Conservation (phyloP, 2,113 vertebrate genomes). For the Falcunculus frontatus region DNA sequence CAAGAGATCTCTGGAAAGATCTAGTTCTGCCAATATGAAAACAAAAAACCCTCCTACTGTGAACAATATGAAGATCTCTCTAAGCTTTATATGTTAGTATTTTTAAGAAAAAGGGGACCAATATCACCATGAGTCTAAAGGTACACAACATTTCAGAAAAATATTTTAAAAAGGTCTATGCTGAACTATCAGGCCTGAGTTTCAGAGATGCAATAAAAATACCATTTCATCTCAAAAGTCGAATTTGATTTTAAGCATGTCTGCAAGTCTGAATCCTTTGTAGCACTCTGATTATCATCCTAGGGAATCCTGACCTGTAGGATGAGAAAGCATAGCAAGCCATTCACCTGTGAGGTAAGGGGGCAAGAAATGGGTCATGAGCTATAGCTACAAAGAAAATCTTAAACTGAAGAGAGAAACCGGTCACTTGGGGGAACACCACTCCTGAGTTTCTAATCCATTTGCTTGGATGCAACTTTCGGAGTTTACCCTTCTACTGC, state of each 20-base stretch:
- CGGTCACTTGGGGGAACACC: background rate
- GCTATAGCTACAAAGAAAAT: background rate
- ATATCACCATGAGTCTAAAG: background rate
- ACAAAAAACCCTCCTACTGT: background rate
- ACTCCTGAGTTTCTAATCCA: background rate
- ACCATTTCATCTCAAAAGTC: background rate
- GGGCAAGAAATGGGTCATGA: background rate
- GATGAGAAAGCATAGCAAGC: background rate
- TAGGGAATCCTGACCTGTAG: background rate
- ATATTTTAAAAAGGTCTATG: background rate
- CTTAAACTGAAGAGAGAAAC: background rate
- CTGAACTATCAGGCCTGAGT: background rate
- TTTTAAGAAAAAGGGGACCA: background rate
- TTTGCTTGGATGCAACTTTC: background rate
- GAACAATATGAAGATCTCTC: background rate
- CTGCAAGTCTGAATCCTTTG: background rate
- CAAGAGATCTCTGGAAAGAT: background rate
- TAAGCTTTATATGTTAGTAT: background rate
- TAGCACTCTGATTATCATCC: background rate
- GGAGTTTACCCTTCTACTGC: background rate
- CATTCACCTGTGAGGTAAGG: background rate
- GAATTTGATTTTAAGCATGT: background rate
- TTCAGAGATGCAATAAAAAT: background rate
- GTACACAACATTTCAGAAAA: background rate
- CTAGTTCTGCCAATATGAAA: background rate